phyloP scores from a whole-genome alignment of 2,797 vertebrate genomes.

The Cryptoprocta ferox region DNA sequence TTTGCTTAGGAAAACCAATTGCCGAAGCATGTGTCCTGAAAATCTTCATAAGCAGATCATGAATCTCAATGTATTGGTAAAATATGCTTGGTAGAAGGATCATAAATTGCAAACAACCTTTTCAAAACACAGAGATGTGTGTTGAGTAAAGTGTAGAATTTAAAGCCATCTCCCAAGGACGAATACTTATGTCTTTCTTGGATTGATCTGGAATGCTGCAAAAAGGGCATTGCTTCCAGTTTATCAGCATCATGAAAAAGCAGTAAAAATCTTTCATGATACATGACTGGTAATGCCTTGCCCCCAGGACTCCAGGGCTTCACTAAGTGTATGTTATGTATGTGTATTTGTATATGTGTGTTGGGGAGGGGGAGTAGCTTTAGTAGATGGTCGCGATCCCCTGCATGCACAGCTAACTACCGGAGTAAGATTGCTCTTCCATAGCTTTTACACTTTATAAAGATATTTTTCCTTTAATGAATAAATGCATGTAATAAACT shows the following conservation, averaged over 20 bases:
- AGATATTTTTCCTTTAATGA: not conserved
- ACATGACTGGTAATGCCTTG: not conserved
- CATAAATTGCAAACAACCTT: not conserved
- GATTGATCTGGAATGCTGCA: not conserved
- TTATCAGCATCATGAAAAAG: slow-evolving; percentile 14
- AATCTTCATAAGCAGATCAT: not conserved
- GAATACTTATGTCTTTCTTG: not conserved
- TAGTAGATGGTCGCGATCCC: not conserved
- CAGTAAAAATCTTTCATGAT: not conserved
- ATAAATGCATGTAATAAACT: slow-evolving; percentile 56
- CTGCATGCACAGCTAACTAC: not conserved
- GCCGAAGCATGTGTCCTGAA: not conserved
- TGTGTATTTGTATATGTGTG: not conserved
- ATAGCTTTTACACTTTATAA: slow-evolving; percentile 14
- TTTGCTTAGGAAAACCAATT: not conserved
- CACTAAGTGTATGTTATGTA: not conserved
- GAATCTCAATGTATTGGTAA: not conserved
- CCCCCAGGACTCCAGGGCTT: slow-evolving; percentile 4
- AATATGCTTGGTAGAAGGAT: not conserved
- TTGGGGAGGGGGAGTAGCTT: not conserved
- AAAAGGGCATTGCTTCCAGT: slow-evolving; percentile 9
- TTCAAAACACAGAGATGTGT: not conserved
- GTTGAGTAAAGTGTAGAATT: not conserved
- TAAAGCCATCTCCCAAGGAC: not conserved
- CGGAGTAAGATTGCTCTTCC: not conserved